These are phyloP conservation scores for Petrophora chlorosata DNA, from an alignment of 2,888 invertebrate genomes.

Conservation along the genomic window DNA sequence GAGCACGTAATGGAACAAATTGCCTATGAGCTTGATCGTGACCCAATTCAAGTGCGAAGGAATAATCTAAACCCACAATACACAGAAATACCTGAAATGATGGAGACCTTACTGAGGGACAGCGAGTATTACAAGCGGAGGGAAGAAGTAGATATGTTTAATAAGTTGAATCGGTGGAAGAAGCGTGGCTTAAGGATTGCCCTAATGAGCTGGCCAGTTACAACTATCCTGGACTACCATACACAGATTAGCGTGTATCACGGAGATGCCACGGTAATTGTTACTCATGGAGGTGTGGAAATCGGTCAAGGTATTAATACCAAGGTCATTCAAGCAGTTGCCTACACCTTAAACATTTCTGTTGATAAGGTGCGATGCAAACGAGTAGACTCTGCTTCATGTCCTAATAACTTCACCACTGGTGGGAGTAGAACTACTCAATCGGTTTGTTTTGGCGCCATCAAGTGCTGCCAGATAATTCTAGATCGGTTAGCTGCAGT, in stretches of 20 bases:
- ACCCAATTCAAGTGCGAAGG: constrained; percentile 80
- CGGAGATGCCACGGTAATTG: constrained; percentile 87
- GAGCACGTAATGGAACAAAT: constrained; percentile 87
- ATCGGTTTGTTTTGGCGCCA: constrained; percentile 53
- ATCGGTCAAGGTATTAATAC: constrained; percentile 93
- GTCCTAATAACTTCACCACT: constrained; percentile 86
- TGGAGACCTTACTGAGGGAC: constrained; percentile 48
- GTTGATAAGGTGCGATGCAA: constrained; percentile 86
- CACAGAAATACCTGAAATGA: constrained; percentile 65
- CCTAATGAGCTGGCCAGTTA: constrained; percentile 87
- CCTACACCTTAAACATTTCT: constrained; percentile 86
- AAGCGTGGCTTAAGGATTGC: constrained; percentile 88
- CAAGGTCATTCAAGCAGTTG: constrained; percentile 86
- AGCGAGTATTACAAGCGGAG: constrained; percentile 83
- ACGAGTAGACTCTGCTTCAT: constrained; percentile 82
- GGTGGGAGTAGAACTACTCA: constrained; percentile 85
- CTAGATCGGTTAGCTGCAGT: constrained; percentile 73
- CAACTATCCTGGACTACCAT: constrained; percentile 77
- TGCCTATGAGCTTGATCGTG: constrained; percentile 78
- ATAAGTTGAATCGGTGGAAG: constrained; percentile 89
- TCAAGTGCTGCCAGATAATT: constrained; percentile 79
- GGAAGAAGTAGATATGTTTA: constrained; percentile 82
- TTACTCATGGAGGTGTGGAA: constrained; percentile 89
- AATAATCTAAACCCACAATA: constrained; percentile 62
- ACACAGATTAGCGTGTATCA: constrained; percentile 87